A percentile compares a stretch with the other conserved stretches of the same genome.
phyloP scores from a whole-genome alignment of 2,888 invertebrate species.

The Didymodactylos carnosus region DNA sequence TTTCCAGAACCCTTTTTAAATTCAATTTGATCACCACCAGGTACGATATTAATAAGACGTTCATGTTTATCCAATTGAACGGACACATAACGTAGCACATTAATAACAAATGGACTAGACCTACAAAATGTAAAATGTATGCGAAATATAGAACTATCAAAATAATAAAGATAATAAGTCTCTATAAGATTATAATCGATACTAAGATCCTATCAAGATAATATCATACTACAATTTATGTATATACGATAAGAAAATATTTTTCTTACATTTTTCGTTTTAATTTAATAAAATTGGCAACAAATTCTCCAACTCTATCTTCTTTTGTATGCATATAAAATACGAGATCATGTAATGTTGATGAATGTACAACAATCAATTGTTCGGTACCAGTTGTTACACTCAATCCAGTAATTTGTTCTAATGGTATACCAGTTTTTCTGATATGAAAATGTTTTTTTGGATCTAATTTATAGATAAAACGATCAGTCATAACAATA shows the following conservation, averaged over 20 bases:
- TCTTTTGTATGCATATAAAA: not conserved
- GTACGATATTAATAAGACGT: not conserved
- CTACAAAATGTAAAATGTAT: too few relatives aligned
- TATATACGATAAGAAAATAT: too few relatives aligned
- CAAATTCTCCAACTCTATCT: not conserved
- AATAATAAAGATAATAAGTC: too few relatives aligned
- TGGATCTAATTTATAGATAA: constrained; percentile 66
- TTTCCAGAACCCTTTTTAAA: not conserved
- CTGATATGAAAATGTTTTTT: constrained; percentile 54
- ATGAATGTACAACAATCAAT: not conserved
- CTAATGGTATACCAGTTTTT: constrained; percentile 1
- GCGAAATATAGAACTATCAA: not conserved
- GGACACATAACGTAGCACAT: not conserved
- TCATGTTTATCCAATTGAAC: not conserved
- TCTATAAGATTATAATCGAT: too few relatives aligned
- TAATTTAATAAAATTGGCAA: not conserved
- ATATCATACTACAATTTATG: too few relatives aligned
- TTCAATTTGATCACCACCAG: not conserved
- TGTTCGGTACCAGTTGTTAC: not conserved
- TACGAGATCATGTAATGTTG: not conserved
- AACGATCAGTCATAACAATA: constrained; percentile 61
- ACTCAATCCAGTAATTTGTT: constrained; percentile 2
- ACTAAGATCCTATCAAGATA: too few relatives aligned
- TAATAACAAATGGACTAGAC: too few relatives aligned
- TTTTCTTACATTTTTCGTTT: not conserved